Conservation (phyloP, 2,888 invertebrate species). For the Lepidochrysops patricia region DNA sequence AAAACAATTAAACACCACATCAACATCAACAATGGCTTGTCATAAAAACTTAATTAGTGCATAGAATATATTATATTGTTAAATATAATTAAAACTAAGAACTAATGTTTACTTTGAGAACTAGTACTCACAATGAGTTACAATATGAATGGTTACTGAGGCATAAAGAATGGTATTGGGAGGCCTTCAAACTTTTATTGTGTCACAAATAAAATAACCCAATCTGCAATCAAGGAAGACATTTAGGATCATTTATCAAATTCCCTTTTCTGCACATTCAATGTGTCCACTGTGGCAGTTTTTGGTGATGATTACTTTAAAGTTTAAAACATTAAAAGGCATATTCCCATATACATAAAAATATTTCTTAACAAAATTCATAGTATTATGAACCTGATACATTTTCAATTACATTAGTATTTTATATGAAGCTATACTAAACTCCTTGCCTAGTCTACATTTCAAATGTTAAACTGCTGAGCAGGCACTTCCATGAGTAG, state of each 20-base stretch:
- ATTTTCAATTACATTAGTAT: constrained; percentile 26
- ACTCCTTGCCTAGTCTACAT: constrained; percentile 22
- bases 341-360: too few species aligned
- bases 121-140: constrained; percentile 44
- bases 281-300: constrained; percentile 21
- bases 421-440: constrained; percentile 23
- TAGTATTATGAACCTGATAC: constrained; percentile 25
- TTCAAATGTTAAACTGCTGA: constrained; percentile 25
- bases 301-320: constrained; percentile 26
- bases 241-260: neutral
- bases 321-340: constrained; percentile 21
- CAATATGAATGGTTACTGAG: constrained; percentile 8
- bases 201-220: neutral
- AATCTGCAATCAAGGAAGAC: neutral
- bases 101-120: constrained; percentile 31
- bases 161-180: constrained; percentile 14
- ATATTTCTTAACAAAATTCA: constrained; percentile 26
- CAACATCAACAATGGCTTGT: constrained; percentile 43
- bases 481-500: constrained; percentile 45
- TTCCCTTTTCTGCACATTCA: constrained; percentile 19
- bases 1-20: constrained; percentile 27
- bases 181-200: constrained; percentile 17
- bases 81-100: constrained; percentile 50
- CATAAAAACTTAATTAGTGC: constrained; percentile 54
- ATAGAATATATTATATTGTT: constrained; percentile 39